Evolutionary conservation across 1,140 invertebrate genomes (phyloP), one percentile per base, ranked within the genome.

Genomic region (Sipha flava): DNA sequence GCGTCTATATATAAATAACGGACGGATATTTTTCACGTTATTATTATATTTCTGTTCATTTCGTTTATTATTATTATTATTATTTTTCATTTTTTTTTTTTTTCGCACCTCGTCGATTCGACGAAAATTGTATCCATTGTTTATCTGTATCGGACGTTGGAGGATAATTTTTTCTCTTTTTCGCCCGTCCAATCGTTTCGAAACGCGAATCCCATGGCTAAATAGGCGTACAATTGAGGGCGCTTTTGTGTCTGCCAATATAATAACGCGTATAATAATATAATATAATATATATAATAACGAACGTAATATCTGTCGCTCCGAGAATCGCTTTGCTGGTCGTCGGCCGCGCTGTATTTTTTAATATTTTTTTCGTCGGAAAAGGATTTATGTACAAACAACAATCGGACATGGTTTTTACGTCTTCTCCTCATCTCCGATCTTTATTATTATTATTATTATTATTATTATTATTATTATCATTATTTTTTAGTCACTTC

Each of bases 151-250:
- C 31, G 49, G 34, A 34, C 45, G 18, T 77, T n/a, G 49, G 34
- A 57, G 37, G 72, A 75, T 75, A 75, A 54, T 75, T 75, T 75
- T 75, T 72, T 75, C 21, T 52, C 31, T 21, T 14, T 37, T 31
- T 31, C 10, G 62, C 21, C 34, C 29, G 45, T 29, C 16, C n/a
- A 72, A 57, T 21, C 47, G 47, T 73, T 37, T 29, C 29, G n/a
- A 54, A 73, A 66, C 64, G 73, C 52, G 73, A 77, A 77, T 77
- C 73, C 73, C 52, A 43, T 16, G 52, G 52, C 52, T 59, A 59
- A 77, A 77, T 59, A 57, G 73, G 52, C 73, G 73, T 59, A 77
- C 73, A 77, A 77, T 77, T 21, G 52, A 77, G 73, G 49, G 37
- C 73, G 73, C 49, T 77, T 77, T 77, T 43, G 73, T 77, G 73